Base-by-base conservation (phyloP, 2,113 vertebrate species). In the Actenoides lindsayi region DNA sequence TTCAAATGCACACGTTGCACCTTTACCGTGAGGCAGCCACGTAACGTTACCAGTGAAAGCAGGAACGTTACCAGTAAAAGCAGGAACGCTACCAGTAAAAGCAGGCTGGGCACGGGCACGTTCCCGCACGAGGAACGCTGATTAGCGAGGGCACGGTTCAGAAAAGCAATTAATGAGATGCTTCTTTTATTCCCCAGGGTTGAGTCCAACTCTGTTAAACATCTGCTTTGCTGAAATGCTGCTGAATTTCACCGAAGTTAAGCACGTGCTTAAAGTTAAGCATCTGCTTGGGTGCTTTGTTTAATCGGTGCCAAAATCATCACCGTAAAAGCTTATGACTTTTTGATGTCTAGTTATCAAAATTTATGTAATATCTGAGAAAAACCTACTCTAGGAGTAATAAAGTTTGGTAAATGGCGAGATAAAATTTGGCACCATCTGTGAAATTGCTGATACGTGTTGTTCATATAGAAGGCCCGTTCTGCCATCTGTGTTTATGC, bases 401-500 rank as follows among this genome's bases (percentile, higher is more conserved):
- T 93, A 90, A 93, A 91, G 80, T 83, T 93, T 74, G 76, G 87
- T 92, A 85, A 51, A 94, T 83, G 82, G 24, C 18, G 27, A 78
- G 63, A 31, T 81, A 80, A 83, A 92, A 91, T 94, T 91, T 91
- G 78, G 85, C 89, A 68, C 95, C 91, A 92, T 96, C 94, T 96
- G 97, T 80, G 79, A 60, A 92, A 75, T 73, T 89, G 95, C 96
- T 94, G 88, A 87, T 88, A 77, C 89, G 57, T 69, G 74, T 87
- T 96, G 68, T 93, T 94, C 94, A 74, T 96, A 92, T 96, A 87
- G 94, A 76, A 85, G 79, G 85, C 62, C 82, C 78, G 68, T 90
- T 95, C 88, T 95, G 81, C 96, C 95, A 96, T 95, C 95, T 97
- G 93, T 96, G 74, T 96, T 95, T 97, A 89, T 91, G 82, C 93